A percentile compares a stretch with the other conserved stretches of the same genome.
phyloP scores from a whole-genome alignment of 2,888 invertebrate species.

The Periphyllus acericola region DNA sequence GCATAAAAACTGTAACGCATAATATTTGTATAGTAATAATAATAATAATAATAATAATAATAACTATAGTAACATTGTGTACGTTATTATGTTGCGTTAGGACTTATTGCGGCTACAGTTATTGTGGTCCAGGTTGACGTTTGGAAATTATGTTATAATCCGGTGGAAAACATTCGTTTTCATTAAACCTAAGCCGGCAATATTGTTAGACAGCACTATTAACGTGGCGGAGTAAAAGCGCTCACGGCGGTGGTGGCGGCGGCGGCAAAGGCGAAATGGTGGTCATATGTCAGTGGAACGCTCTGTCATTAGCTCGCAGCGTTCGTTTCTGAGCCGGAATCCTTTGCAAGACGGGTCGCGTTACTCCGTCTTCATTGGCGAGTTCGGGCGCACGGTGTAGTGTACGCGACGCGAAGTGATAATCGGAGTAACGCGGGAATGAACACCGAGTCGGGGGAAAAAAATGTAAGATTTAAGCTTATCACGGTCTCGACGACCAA shows the following conservation, averaged over 20 bases:
- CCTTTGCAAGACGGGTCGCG: not conserved
- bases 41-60: not conserved
- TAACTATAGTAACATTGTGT: not conserved
- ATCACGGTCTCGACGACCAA: not conserved
- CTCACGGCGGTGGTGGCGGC: not conserved
- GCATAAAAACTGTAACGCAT: no score
- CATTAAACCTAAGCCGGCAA: constrained; percentile 39
- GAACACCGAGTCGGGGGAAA: no score
- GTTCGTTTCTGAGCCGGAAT: not conserved
- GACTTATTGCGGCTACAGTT: constrained; percentile 8
- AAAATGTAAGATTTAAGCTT: not conserved
- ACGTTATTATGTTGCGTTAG: not conserved
- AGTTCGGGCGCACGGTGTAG: not conserved
- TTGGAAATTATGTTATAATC: constrained; percentile 38
- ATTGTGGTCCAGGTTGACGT: constrained; percentile 19
- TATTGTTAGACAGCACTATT: constrained; percentile 43
- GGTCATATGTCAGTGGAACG: constrained; percentile 5
- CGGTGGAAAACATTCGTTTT: constrained; percentile 48
- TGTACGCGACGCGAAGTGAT: not conserved
- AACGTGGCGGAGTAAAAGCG: constrained; percentile 10
- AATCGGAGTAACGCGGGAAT: no score
- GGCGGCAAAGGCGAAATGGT: not conserved
- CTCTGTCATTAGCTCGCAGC: constrained; percentile 10
- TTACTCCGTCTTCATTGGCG: not conserved
- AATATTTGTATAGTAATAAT: no score